Evolutionary conservation across 2,113 vertebrate genomes (phyloP), one percentile per base, ranked within the genome.

Genomic region (Menidia beryllina): DNA sequence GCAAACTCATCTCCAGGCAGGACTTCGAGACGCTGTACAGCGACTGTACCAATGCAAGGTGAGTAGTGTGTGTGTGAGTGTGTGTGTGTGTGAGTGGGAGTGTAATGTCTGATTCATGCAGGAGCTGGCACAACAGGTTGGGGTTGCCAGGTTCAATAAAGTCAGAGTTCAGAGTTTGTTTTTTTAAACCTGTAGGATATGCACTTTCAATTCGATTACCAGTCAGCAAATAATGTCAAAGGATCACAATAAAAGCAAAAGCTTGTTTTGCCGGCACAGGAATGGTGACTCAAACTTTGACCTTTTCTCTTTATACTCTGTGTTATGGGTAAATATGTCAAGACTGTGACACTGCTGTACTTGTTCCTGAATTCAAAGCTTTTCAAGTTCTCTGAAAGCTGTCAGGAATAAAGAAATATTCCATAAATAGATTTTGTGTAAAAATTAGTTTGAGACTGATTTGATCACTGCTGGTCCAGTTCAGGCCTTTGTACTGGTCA

Each of bases 31-130:
- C 94, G 56, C 95, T 98, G 52, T 98, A 97, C 92, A 97, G 91
- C 88, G 96, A 98, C 94, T 98, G 96, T 88, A 98, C 97, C 87
- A 98, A 96, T 75, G 96, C 96, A 3, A 98, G 96, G 97, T 98
- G 85, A 88, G 87, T 11, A 4, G 34, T 20, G 50, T 36, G 45
- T 15, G 25, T 2, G 17, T 19, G 17, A 34, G 49, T 30, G 24
- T 6, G 36, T 19, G 14, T 13, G 58, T n/a, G 24, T 2, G 19
- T 25, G 34, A 45, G 45, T 5, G 49, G 17, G n/a, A 8, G 27
- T 19, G 55, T 48, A 51, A 20, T 47, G n/a, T 57, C 36, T 47
- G 61, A n/a, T 34, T 30, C 9, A 14, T 43, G 54, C 19, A 43
- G 45, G 19, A 38, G 21, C 10, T 4, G 48, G 45, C 67, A 67